Percentiles rank a stretch among this genome's conserved stretches.
Evolutionary conservation across 2,797 vertebrate species (phyloP).

Genomic region (Intellagama lesueurii): DNA sequence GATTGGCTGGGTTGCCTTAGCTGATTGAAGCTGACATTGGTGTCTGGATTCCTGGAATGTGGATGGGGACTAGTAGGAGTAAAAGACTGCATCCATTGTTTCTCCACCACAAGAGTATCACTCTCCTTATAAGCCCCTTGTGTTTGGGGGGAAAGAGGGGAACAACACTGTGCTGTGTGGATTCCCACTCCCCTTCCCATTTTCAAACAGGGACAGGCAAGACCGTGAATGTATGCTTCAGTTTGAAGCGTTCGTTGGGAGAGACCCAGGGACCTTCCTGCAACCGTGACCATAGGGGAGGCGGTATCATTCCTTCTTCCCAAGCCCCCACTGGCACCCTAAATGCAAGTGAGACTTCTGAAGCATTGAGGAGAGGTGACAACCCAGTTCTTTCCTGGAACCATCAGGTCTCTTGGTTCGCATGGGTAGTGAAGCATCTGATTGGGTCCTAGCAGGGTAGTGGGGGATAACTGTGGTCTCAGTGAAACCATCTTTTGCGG

Average conservation of each 20-base stretch:
- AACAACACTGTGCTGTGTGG: conserved; percentile 16
- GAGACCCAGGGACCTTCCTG: background rate
- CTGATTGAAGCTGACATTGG: conserved; percentile 61
- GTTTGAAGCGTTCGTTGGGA: conserved; percentile 38
- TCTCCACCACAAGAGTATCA: conserved; percentile 16
- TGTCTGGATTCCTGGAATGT: conserved; percentile 39
- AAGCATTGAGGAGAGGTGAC: background rate
- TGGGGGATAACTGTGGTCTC: conserved; percentile 55
- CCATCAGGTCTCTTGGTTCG: background rate
- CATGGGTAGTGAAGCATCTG: background rate
- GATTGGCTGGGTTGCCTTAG: conserved; percentile 79
- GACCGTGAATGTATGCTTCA: conserved; percentile 9
- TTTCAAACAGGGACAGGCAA: background rate
- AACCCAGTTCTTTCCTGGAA: background rate
- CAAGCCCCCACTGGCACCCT: background rate
- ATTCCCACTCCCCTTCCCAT: background rate
- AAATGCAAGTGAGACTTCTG: background rate
- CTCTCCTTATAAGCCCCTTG: conserved; percentile 19
- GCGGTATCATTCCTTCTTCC: conserved; percentile 1
- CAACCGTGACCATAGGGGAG: background rate
- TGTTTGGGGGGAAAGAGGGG: conserved; percentile 26
- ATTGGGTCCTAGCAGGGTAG: background rate
- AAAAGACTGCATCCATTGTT: conserved; percentile 29
- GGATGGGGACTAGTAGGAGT: conserved; percentile 37
- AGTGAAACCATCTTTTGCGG: background rate